phyloP scores from a whole-genome alignment of 2,888 invertebrate genomes.

The Malthinus seriepunctatus region DNA sequence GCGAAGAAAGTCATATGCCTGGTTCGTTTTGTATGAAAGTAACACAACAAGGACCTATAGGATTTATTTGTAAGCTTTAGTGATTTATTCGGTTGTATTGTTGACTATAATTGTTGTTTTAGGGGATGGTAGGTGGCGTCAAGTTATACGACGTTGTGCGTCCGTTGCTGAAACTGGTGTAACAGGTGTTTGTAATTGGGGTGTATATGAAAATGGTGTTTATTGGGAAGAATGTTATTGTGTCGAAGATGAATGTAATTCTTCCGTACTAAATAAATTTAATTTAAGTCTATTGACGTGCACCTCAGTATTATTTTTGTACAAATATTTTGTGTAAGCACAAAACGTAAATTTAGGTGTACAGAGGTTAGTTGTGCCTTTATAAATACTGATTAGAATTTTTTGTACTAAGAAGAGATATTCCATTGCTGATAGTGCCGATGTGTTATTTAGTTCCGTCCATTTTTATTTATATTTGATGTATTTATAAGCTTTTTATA shows the following conservation, averaged over 20 bases:
- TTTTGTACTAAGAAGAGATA: too few species aligned
- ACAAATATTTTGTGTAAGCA: not conserved
- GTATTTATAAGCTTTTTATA: too few species aligned
- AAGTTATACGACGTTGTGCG: conserved; percentile 87
- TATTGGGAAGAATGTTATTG: conserved; percentile 99
- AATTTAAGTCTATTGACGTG: conserved; percentile 10
- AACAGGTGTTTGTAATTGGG: conserved; percentile 96
- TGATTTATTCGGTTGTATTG: not conserved
- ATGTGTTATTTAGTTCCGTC: too few species aligned
- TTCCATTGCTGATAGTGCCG: too few species aligned
- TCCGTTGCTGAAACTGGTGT: conserved; percentile 90
- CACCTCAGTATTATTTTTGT: conserved; percentile 13
- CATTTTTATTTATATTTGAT: too few species aligned
- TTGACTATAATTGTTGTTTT: conserved; percentile 35
- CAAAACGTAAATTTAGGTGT: too few species aligned
- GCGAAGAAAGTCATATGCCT: conserved; percentile 91
- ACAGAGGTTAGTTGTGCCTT: too few species aligned
- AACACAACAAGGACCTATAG: conserved; percentile 90
- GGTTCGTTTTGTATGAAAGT: conserved; percentile 97
- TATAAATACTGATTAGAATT: too few species aligned
- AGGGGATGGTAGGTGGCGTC: conserved; percentile 96
- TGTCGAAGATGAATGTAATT: conserved; percentile 87
- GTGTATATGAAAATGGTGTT: conserved; percentile 90
- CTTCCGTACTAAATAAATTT: conserved; percentile 23
- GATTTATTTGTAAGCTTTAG: conserved; percentile 83